phyloP scores from a whole-genome alignment of 1,140 invertebrate species.

The Rhopalosiphum padi region DNA sequence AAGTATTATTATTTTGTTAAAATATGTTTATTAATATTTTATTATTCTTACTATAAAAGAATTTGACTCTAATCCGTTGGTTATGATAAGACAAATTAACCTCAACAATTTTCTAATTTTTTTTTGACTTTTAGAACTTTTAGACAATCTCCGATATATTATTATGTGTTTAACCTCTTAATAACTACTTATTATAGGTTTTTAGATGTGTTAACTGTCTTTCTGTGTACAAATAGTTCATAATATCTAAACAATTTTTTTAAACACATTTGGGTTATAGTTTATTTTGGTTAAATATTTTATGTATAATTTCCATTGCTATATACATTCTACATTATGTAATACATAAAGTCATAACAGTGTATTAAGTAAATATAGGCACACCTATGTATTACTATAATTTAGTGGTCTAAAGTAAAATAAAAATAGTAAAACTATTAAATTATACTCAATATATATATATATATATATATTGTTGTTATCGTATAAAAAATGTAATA shows the following conservation, averaged over 20 bases:
- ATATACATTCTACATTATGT: neutral
- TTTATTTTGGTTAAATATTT: neutral
- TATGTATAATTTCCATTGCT: neutral
- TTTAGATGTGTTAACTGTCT: neutral
- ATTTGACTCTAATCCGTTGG: neutral
- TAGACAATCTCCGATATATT: neutral
- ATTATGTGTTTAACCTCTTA: neutral
- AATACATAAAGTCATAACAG: neutral
- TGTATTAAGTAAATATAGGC: neutral
- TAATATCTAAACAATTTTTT: neutral
- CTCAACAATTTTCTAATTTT: neutral
- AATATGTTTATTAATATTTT: no score
- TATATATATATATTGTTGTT: neutral
- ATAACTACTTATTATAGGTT: neutral
- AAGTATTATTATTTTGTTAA: no score
- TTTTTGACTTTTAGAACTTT: neutral
- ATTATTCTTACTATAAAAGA: neutral
- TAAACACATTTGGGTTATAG: neutral
- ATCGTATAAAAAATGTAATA: neutral
- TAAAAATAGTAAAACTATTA: neutral
- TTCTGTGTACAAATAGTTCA: neutral
- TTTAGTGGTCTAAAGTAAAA: neutral
- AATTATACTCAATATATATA: neutral
- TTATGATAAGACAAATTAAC: neutral
- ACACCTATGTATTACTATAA: neutral